A percentile compares a stretch with the other conserved stretches of the same genome.
Conservation (phyloP, 2,113 vertebrate genomes). For the Brienomyrus brachyistius region DNA sequence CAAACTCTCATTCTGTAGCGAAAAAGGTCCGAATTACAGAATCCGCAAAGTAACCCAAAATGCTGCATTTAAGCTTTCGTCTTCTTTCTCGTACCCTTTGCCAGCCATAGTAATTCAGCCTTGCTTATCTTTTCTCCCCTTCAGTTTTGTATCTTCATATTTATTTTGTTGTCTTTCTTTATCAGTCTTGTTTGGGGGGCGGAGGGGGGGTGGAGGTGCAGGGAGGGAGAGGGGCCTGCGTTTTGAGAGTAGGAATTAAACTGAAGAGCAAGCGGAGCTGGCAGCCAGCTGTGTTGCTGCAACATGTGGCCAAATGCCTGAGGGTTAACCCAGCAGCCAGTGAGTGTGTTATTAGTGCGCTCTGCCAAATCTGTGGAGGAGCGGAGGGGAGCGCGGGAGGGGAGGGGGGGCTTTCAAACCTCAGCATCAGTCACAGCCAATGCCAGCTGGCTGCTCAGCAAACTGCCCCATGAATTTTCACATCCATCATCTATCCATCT, state of each 20-base stretch:
- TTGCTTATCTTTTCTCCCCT: not conserved
- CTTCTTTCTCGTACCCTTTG: not conserved
- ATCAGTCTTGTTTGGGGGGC: slow-evolving; percentile 34
- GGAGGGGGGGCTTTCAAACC: not conserved
- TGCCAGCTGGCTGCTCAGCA: not conserved
- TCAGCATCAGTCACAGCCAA: not conserved
- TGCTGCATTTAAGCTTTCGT: not conserved
- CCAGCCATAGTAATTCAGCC: slow-evolving; percentile 9
- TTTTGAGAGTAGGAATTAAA: slow-evolving; percentile 36
- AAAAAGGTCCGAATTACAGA: not conserved
- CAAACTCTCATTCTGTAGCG: not conserved
- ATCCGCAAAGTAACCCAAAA: not conserved
- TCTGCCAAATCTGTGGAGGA: slow-evolving; percentile 31
- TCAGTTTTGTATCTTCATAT: not conserved
- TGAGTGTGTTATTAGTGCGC: slow-evolving; percentile 31
- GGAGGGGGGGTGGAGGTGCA: slow-evolving; percentile 12
- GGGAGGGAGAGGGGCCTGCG: slow-evolving; percentile 30
- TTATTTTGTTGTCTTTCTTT: slow-evolving; percentile 23
- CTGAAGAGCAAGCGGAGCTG: slow-evolving; percentile 11
- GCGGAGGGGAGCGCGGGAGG: not conserved
- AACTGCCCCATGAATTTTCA: not conserved
- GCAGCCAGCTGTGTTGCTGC: slow-evolving; percentile 40
- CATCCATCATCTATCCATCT: not conserved
- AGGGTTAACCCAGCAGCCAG: slow-evolving; percentile 39
- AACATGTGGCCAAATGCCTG: slow-evolving; percentile 37